Evolutionary conservation across 2,113 vertebrate species (phyloP), one percentile per base, ranked within the genome.

Genomic region (Alligator mississippiensis): DNA sequence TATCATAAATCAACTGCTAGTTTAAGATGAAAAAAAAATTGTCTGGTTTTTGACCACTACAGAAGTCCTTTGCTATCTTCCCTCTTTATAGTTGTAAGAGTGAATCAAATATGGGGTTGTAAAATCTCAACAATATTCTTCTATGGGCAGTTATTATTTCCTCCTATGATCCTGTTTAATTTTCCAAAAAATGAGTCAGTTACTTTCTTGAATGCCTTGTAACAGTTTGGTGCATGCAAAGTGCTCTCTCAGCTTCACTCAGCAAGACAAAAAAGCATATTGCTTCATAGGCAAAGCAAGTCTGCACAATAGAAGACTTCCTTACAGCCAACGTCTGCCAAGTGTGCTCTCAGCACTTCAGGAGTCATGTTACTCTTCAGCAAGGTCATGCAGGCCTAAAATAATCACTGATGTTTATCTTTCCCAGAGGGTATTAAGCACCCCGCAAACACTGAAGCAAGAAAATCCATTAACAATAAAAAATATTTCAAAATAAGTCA

Each of bases 131-230:
- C 24, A 58, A 27, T 77, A 58, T 77, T 25, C 79, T 94, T 85
- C 1, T 8, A 93, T 93, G 92, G 84, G 79, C 85, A 68, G 89
- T 95, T 94, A 84, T 96, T 90, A 94, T 68, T 90, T 80, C 88
- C 93, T 93, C 89, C 89, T 88, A 59, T 92, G 92, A 95, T 96
- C 93, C 85, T 93, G 93, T 90, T 83, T 77, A 87, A 86, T 93
- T 95, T 94, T 97, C 90, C 92, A 89, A 95, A 47, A 95, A 96
- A 95, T 96, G 93, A 96, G 92, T 96, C 95, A 96, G 93, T 89
- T 70, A 27, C 90, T 87, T 95, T 89, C 88, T 87, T 63, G 77
- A 60, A 63, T 10, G 64, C 28, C 22, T 87, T 95, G 61, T 88
- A 89, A 91, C 86, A 85, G 90, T 93, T 96, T 82, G 87, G 70